phyloP scores from a whole-genome alignment of 2,113 vertebrate genomes.

The Pachycephala philippinensis region DNA sequence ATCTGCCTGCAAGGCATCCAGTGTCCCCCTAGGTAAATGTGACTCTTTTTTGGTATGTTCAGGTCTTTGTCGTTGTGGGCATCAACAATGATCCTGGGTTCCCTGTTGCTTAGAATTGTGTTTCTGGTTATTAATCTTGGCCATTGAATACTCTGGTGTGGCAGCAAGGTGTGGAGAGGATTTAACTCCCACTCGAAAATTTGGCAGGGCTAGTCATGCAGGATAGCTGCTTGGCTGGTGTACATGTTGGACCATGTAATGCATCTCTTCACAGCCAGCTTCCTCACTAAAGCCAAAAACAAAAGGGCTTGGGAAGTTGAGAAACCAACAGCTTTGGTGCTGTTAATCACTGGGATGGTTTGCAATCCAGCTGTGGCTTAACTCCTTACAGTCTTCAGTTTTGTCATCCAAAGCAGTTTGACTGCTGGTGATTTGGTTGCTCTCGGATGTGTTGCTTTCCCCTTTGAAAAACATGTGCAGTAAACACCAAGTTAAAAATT shows the following conservation, averaged over 20 bases:
- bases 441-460: neutral
- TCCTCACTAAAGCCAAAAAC: neutral
- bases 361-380: neutral
- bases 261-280: neutral
- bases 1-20: neutral
- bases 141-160: neutral
- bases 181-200: neutral
- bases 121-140: neutral
- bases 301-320: neutral
- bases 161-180: neutral
- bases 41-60: accelerated
- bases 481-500: neutral
- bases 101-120: neutral
- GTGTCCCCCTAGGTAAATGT: neutral
- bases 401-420: neutral
- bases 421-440: neutral
- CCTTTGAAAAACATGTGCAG: neutral
- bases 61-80: accelerated
- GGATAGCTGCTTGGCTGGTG: neutral
- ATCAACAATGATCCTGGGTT: neutral
- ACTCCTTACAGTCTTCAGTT: neutral
- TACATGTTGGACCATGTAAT: neutral
- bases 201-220: neutral
- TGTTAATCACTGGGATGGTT: neutral
- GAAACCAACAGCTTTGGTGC: neutral